phyloP scores from a whole-genome alignment of 2,888 invertebrate species.

The Odontocerum albicorne region DNA sequence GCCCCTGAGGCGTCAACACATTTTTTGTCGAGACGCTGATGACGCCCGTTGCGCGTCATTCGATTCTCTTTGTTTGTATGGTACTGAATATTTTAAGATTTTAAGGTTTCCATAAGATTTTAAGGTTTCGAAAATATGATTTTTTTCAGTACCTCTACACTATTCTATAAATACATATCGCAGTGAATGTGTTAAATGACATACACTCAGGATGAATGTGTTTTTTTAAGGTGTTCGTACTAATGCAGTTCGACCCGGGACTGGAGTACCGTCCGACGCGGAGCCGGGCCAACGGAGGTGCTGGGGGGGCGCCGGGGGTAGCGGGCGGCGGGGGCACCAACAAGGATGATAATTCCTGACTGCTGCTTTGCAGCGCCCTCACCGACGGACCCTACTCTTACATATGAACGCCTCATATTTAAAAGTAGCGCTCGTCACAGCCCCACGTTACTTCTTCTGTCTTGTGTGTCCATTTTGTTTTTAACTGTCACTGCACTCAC shows the following conservation, averaged over 20 bases:
- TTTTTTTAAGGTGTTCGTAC: conserved; percentile 90
- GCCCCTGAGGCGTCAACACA: no score
- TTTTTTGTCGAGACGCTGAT: no score
- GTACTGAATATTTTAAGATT: no score
- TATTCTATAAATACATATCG: no score
- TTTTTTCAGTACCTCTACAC: no score
- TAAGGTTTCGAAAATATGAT: no score
- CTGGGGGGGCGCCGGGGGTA: conserved; percentile 44
- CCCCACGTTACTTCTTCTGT: conserved; percentile 27
- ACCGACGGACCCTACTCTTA: conserved; percentile 97
- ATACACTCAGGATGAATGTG: no score
- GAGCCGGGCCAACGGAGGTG: conserved; percentile 53
- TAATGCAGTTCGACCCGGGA: conserved; percentile 98
- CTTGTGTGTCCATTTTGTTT: conserved; percentile 25
- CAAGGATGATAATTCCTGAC: conserved; percentile 97
- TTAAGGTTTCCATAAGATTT: no score
- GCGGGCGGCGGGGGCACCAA: conserved; percentile 65
- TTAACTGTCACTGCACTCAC: conserved; percentile 30
- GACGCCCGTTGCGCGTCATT: no score
- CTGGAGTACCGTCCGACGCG: conserved; percentile 92
- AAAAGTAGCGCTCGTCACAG: conserved; percentile 40
- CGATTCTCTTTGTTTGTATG: no score
- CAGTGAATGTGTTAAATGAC: no score
- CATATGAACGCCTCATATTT: conserved; percentile 60
- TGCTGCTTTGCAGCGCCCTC: conserved; percentile 98